phyloP scores from a whole-genome alignment of 2,888 invertebrate species.

The Tetanocera ferruginea region DNA sequence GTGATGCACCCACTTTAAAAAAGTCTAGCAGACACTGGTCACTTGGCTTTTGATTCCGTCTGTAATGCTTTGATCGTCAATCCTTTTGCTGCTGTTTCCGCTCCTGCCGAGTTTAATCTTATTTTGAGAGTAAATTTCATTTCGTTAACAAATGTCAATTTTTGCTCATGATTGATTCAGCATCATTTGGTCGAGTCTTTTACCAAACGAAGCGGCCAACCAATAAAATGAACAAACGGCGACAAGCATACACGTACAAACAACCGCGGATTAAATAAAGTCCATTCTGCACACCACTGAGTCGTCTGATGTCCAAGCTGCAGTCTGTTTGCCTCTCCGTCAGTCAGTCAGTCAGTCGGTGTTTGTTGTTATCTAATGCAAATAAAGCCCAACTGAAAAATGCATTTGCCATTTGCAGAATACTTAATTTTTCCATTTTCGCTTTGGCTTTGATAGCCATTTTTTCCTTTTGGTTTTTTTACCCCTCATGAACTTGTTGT shows the following conservation, averaged over 20 bases:
- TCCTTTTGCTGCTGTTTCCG: not conserved
- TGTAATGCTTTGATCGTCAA: not conserved
- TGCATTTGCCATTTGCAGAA: conserved; percentile 25
- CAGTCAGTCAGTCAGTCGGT: not conserved
- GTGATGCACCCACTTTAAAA: not conserved
- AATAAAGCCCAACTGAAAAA: conserved; percentile 30
- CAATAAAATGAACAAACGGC: not conserved
- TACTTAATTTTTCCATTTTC: not conserved
- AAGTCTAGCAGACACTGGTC: not conserved
- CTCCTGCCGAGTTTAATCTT: not conserved
- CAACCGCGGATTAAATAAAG: not conserved
- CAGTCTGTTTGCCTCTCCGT: not conserved
- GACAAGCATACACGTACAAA: not conserved
- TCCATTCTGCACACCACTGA: not conserved
- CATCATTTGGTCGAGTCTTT: not conserved
- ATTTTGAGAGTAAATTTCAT: conserved; percentile 16
- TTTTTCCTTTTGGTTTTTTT: not conserved
- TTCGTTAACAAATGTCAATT: conserved; percentile 30
- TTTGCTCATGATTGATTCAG: conserved; percentile 40
- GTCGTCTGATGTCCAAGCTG: not conserved
- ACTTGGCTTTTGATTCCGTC: not conserved
- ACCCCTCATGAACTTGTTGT: not conserved
- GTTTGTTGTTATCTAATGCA: conserved; percentile 21
- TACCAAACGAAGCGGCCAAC: not conserved
- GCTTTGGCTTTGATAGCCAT: not conserved